Base-by-base conservation (phyloP, 2,888 invertebrate genomes). In the Phragmatobia fuliginosa region DNA sequence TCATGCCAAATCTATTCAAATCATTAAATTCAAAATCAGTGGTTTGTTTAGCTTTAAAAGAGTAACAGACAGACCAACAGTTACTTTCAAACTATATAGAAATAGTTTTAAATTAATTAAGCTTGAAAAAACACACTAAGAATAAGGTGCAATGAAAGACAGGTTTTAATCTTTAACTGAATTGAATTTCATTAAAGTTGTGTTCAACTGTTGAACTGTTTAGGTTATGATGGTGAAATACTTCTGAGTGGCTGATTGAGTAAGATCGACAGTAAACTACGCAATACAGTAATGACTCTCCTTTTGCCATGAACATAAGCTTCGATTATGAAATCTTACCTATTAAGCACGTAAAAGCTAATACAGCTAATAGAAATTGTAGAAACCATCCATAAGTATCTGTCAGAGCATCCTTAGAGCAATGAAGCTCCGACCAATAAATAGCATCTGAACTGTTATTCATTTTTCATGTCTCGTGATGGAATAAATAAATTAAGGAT, bases 381-480 rank as follows among this genome's bases (percentile, higher is more conserved):
- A 97, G 94, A 87, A 97, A 96, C 97, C 97, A 97, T 73, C 97
- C 97, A 90, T 97, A 97, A 75, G 96, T 96, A 88, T 97, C 96
- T 18, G 97, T 97, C 59, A 97, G 94, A 25, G 97, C 97, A 95
- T 97, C 96, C 88, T 97, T 97, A 62, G 96, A 95, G 91, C 97
- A 97, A 87, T 96, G 96, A 45, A 95, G 92, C 85, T 92, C 92
- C 36, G 94, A 91, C 90, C 92, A 95, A 72, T 92, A 88, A 78
- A 91, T 90, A 86, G 88, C 90, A 87, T 93, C 91, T 16, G 92
- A 91, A 84, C 91, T 93, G 77, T 93, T 93, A 90, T 94, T 93
- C 94, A 94, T 94, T 86, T 93, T 93, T 91, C 90, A 91, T 91
- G 38, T 66, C 33, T 64, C 45, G 38, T 10, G 10, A 49, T 33